Base-by-base conservation (phyloP, 1,140 invertebrate genomes). In the Drosophila sproati region DNA sequence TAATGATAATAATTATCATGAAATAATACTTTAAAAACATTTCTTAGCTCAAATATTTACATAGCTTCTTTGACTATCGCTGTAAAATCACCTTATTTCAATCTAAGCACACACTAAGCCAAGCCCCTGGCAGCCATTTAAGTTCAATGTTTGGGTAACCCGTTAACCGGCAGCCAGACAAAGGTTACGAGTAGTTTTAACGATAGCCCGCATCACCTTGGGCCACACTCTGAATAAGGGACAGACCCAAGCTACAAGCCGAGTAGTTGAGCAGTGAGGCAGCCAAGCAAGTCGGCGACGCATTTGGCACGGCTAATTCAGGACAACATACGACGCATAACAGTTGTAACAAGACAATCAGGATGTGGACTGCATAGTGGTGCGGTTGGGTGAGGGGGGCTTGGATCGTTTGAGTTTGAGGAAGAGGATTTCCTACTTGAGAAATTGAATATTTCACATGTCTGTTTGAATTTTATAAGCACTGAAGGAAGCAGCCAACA, bases 401-500 rank as follows among this genome's bases (percentile, higher is more conserved):
- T 20, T 20, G 20, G 1, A 20, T 20, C 20, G 20, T 20, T 20
- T 20, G 20, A 20, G 20, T 20, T 20, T 4, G 4, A 6, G 48
- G 37, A 39, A 8, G 32, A 76, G 73, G 75, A 76, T 78, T 78
- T 78, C 50, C 73, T 62, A 73, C 61, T 77, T 80, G 78, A 80
- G 71, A 77, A 80, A 80, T 80, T 80, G 71, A 80, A 80, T 80
- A 80, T 78, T 74, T 80, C 78, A 80, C 70, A 80, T 80, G 75
- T 80, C 78, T 80, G 75, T 71, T 77, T 77, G 75, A 80, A 80
- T 78, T 80, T 80, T 77, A 77, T 76, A 77, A 75, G 77, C 68
- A 59, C 45, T 51, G 68, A 52, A 48, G 45, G 47, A 31, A 54
- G 59, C 63, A 78, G 59, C 50, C 60, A 67, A 32, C 51, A 56